phyloP scores from a whole-genome alignment of 2,113 vertebrate species.

The Nettapus auritus region DNA sequence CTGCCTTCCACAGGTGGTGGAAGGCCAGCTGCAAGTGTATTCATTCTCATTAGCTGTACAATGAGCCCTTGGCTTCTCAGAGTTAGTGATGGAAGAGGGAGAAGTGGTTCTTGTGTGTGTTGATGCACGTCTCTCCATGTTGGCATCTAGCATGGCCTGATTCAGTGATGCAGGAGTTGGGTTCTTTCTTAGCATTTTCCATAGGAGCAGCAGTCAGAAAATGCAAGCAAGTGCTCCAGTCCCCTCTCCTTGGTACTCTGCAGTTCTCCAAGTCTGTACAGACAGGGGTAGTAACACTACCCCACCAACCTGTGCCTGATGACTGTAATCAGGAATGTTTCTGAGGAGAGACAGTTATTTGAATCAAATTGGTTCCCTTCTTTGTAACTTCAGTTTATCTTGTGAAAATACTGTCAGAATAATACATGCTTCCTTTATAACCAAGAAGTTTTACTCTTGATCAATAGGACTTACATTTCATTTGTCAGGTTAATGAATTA shows the following conservation, averaged over 20 bases:
- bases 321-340: slow-evolving; percentile 43
- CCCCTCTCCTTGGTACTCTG: not conserved
- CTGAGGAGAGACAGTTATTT: slow-evolving; percentile 60
- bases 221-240: not conserved
- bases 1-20: slow-evolving; percentile 27
- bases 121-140: not conserved
- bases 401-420: slow-evolving; percentile 73
- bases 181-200: not conserved
- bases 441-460: slow-evolving; percentile 64
- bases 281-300: not conserved
- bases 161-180: not conserved
- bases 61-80: not conserved
- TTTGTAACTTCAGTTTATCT: slow-evolving; percentile 66
- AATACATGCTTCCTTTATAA: slow-evolving; percentile 68
- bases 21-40: slow-evolving; percentile 8
- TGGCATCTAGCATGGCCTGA: not conserved
- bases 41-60: not conserved
- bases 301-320: slow-evolving; percentile 23
- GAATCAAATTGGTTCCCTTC: slow-evolving; percentile 61
- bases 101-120: not conserved
- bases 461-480: slow-evolving; percentile 62
- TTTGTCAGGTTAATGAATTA: slow-evolving; percentile 72
- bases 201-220: not conserved
- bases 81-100: not conserved
- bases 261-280: not conserved